A percentile compares a stretch with the other conserved stretches of the same genome.
Conservation (phyloP, 2,113 vertebrate species). For the Triplophysa dalaica region DNA sequence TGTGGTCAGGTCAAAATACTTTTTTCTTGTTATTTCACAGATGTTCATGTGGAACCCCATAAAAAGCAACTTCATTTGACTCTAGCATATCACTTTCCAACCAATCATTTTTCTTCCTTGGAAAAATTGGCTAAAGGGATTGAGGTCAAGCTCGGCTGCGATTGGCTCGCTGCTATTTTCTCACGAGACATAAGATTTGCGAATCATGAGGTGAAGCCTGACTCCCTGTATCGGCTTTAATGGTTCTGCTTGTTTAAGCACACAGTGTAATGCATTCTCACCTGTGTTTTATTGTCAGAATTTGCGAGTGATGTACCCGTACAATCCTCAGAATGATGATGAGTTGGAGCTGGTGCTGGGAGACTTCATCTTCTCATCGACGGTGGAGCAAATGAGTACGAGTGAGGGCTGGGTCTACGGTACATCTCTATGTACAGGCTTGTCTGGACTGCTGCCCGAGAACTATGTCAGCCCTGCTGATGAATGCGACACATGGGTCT, state of each 20-base stretch:
- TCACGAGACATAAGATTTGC: constrained; percentile 94
- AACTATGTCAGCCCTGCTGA: constrained; percentile 93
- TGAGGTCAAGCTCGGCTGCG: constrained; percentile 86
- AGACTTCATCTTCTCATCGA: constrained; percentile 95
- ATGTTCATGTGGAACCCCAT: constrained; percentile 91
- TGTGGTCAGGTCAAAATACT: not conserved
- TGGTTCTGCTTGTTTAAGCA: not conserved
- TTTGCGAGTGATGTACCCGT: constrained; percentile 94
- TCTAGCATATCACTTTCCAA: constrained; percentile 95
- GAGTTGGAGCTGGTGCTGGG: constrained; percentile 92
- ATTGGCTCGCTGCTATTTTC: constrained; percentile 92
- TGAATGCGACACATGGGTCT: constrained; percentile 95
- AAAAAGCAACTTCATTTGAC: constrained; percentile 98
- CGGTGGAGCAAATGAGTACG: constrained; percentile 86
- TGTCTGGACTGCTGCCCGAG: constrained; percentile 91
- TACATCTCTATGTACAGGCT: constrained; percentile 85
- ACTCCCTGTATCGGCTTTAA: not conserved
- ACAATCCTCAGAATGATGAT: constrained; percentile 92
- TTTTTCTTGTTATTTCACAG: constrained; percentile 64
- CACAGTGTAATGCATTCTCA: not conserved
- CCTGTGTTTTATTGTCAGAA: constrained; percentile 72
- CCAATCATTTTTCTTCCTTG: constrained; percentile 82
- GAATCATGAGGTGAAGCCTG: constrained; percentile 85
- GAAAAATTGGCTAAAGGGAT: constrained; percentile 92
- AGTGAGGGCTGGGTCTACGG: constrained; percentile 96